Percentiles rank a stretch among this genome's conserved stretches.
Evolutionary conservation across 2,888 invertebrate species (phyloP).

Genomic region (Amphiduros pacificus): DNA sequence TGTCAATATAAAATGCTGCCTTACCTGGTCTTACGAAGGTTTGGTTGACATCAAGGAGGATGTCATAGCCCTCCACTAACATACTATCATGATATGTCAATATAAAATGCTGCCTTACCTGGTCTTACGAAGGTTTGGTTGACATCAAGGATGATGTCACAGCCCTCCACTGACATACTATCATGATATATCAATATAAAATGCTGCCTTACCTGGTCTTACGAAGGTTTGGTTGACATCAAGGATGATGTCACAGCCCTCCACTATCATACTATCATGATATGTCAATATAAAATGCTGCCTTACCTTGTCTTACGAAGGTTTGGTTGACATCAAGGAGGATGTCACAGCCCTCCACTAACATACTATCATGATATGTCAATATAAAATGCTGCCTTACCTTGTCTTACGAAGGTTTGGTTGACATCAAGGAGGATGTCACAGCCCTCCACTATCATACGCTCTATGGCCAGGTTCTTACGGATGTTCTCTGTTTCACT

Average conservation of each 20-base stretch:
- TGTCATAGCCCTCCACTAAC: constrained; percentile 93
- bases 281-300: not conserved
- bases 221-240: constrained; percentile 94
- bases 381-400: constrained; percentile 51
- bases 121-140: constrained; percentile 92
- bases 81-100: constrained; percentile 84
- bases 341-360: constrained; percentile 90
- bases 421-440: constrained; percentile 89
- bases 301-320: constrained; percentile 80
- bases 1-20: not conserved
- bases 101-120: constrained; percentile 62
- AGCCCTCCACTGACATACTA: constrained; percentile 90
- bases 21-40: constrained; percentile 86
- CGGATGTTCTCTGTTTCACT: constrained; percentile 90
- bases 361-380: constrained; percentile 77
- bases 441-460: constrained; percentile 92
- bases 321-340: constrained; percentile 90
- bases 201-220: constrained; percentile 70
- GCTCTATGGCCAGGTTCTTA: constrained; percentile 86
- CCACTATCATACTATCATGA: constrained; percentile 92
- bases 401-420: constrained; percentile 90
- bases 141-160: constrained; percentile 87
- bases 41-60: constrained; percentile 88
- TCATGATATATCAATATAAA: constrained; percentile 62
- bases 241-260: constrained; percentile 87